Conservation (phyloP, 1,140 invertebrate genomes). For the Hylaeus anthracinus region DNA sequence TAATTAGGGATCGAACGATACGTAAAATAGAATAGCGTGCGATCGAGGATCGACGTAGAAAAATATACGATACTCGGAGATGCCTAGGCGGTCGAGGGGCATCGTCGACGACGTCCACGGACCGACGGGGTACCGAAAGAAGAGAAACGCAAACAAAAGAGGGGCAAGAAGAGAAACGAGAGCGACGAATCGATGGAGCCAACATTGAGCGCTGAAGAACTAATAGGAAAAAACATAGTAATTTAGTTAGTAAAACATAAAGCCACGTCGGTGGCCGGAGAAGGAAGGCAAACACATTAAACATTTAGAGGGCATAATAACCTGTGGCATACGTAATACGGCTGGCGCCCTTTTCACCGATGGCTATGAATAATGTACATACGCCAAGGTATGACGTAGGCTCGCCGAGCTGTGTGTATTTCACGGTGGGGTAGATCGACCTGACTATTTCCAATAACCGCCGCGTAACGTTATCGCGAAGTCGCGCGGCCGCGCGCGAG, state of each 20-base stretch:
- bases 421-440: slow-evolving; percentile 67
- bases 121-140: background rate
- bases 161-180: slow-evolving; percentile 20
- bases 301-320: slow-evolving; percentile 82
- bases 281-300: slow-evolving; percentile 82
- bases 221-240: slow-evolving; percentile 80
- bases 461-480: slow-evolving; percentile 58
- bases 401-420: slow-evolving; percentile 67
- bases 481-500: background rate
- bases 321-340: slow-evolving; percentile 80
- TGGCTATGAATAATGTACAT: slow-evolving; percentile 80
- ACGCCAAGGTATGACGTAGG: slow-evolving; percentile 77
- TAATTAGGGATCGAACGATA: slow-evolving; percentile 12
- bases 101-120: background rate
- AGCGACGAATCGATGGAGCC: slow-evolving; percentile 78
- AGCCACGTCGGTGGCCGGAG: slow-evolving; percentile 76
- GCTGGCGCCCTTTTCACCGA: slow-evolving; percentile 79
- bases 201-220: slow-evolving; percentile 78
- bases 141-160: background rate
- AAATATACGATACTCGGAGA: slow-evolving; percentile 43
- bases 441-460: slow-evolving; percentile 67
- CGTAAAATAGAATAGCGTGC: slow-evolving; percentile 44
- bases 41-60: slow-evolving; percentile 41
- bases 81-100: background rate
- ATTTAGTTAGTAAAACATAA: slow-evolving; percentile 82